Evolutionary conservation across 2,888 invertebrate genomes (phyloP).

Genomic region (Acrocyrtus sp.): DNA sequence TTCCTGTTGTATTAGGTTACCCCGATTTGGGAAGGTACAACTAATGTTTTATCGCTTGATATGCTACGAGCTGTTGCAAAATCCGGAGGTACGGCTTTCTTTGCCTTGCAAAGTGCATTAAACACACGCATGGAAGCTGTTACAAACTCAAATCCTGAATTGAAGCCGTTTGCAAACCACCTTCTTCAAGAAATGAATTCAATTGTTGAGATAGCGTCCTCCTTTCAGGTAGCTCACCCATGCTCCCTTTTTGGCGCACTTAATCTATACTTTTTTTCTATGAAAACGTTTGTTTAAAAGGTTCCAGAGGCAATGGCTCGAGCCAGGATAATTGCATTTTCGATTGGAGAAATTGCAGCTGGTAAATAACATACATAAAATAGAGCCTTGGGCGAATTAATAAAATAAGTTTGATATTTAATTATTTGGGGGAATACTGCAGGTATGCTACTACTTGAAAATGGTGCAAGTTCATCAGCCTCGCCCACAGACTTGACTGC

Average conservation of each 20-base stretch:
- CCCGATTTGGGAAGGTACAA: conserved; percentile 73
- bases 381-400: not conserved
- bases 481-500: conserved; percentile 37
- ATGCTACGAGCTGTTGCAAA: conserved; percentile 69
- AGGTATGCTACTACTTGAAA: conserved; percentile 49
- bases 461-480: conserved; percentile 31
- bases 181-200: conserved; percentile 18
- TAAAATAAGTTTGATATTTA: not conserved
- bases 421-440: not conserved
- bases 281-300: conserved; percentile 9
- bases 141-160: conserved; percentile 4
- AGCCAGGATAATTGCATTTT: conserved; percentile 67
- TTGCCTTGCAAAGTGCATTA: conserved; percentile 65
- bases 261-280: not conserved
- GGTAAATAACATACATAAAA: conserved; percentile 51
- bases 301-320: conserved; percentile 67
- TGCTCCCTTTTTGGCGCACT: not conserved
- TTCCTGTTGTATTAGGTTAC: conserved; percentile 66
- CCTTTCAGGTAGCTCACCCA: conserved; percentile 4
- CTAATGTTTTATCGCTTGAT: conserved; percentile 70
- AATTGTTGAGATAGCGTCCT: conserved; percentile 18
- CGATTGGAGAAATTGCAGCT: conserved; percentile 66
- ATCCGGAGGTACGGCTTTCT: conserved; percentile 66
- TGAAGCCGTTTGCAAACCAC: not conserved
- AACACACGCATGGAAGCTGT: conserved; percentile 55